phyloP scores from a whole-genome alignment of 2,888 invertebrate genomes.

The Apamea monoglypha region DNA sequence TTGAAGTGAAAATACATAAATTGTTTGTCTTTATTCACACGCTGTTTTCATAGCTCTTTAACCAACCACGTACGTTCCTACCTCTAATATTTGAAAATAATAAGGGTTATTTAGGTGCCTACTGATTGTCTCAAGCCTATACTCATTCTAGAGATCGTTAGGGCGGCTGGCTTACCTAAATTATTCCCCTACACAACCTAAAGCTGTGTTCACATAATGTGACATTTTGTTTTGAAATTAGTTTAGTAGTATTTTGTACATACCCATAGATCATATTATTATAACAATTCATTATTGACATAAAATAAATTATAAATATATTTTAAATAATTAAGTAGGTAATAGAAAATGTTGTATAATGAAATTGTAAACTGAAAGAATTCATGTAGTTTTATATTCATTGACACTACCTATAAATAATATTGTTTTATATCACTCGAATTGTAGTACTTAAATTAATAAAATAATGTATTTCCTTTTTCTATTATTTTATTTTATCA shows the following conservation, averaged over 20 bases:
- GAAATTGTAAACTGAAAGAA: constrained; percentile 22
- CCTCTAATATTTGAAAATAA: not conserved
- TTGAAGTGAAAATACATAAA: not conserved
- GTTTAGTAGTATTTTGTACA: not conserved
- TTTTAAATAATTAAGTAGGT: not conserved
- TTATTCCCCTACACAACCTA: not conserved
- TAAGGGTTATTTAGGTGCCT: not conserved
- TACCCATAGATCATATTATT: constrained; percentile 5
- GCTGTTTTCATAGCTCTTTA: not conserved
- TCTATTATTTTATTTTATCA: constrained; percentile 71
- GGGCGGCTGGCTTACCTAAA: not conserved
- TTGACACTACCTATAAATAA: constrained; percentile 12
- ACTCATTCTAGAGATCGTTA: not conserved
- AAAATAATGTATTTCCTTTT: constrained; percentile 57
- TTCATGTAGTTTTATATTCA: constrained; percentile 24
- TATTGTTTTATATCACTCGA: constrained; percentile 14
- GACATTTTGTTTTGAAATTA: not conserved
- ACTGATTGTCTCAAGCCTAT: not conserved
- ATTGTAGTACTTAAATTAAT: constrained; percentile 44
- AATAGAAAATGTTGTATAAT: not conserved
- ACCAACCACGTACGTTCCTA: not conserved
- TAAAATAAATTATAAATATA: not conserved
- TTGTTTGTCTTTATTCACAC: not conserved
- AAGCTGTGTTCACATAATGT: not conserved
- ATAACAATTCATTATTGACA: not conserved